Base-by-base conservation (phyloP, 2,797 vertebrate species). In the Labeo calbasu region DNA sequence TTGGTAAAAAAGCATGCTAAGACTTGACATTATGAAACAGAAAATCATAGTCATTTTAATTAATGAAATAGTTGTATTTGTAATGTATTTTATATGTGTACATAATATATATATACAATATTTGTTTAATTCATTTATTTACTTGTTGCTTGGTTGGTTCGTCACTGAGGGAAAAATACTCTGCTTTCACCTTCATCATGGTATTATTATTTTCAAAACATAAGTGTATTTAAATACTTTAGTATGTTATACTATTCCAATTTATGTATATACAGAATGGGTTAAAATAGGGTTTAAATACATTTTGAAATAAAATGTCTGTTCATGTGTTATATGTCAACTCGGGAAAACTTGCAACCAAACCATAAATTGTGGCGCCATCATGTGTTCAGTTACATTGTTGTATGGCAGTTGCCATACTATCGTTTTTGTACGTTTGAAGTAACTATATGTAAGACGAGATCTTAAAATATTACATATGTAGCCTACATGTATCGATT, bases 351-450 rank as follows among this genome's bases (percentile, higher is more conserved):
- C 21, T 21, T 55, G 10, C 0, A 17, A n/a, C 17, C 17, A 9
- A 43, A 6, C 9, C 32, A 5, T 19, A 57, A 12, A 9, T 32
- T 63, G 50, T 53, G 70, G 59, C 71, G 46, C 81, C 70, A 82
- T 82, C 81, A 51, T 36, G 81, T 75, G 81, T 53, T 66, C 15
- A 75, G 5, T 13, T 75, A 10, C 25, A 43, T 75, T 23, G 14
- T 66, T 75, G 46, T 17, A 36, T 23, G 25, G 13, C 19, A 81
- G 51, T 36, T 12, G 61, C 21, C 32, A 7, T 11, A 36, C 32
- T 36, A 25, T 43, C n/a, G 53, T 43, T 15, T 59, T 17, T 17
- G 6, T 15, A 9, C 8, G 3, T 65, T 32, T 25, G 8, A 63
- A 63, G 25, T 43, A 43, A 40, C 36, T 40, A 7, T 7, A 40